Conservation (phyloP, 2,888 invertebrate genomes). For the Agrypnus murinus region DNA sequence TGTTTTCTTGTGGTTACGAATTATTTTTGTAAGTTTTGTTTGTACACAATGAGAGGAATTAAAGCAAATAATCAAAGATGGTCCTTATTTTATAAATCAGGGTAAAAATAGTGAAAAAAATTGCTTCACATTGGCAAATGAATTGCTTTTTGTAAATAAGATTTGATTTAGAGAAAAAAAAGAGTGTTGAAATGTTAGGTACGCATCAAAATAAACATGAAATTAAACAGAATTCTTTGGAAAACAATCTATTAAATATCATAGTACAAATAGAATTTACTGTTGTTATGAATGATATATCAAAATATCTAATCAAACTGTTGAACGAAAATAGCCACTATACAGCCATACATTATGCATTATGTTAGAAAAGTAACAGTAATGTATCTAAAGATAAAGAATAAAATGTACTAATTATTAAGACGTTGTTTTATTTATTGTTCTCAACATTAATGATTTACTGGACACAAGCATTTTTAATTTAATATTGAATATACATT, state of each 20-base stretch:
- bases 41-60: background rate
- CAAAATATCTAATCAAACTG: conserved; percentile 28
- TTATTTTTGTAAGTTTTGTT: conserved; percentile 25
- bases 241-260: conserved; percentile 40
- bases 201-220: too few species aligned
- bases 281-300: conserved; percentile 31
- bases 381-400: conserved; percentile 38
- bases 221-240: background rate
- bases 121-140: too few species aligned
- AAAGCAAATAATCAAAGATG: background rate
- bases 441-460: too few species aligned
- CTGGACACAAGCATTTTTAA: too few species aligned
- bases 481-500: too few species aligned
- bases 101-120: background rate
- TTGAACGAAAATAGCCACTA: conserved; percentile 27
- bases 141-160: conserved; percentile 19
- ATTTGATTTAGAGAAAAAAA: background rate
- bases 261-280: conserved; percentile 49
- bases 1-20: conserved; percentile 23
- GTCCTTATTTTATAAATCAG: conserved; percentile 12
- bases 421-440: conserved; percentile 16
- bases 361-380: conserved; percentile 41
- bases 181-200: conserved; percentile 1
- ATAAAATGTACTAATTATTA: conserved; percentile 44
- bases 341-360: conserved; percentile 35